Evolutionary conservation across 2,888 invertebrate genomes (phyloP).

Genomic region (Aleiodes testaceus): DNA sequence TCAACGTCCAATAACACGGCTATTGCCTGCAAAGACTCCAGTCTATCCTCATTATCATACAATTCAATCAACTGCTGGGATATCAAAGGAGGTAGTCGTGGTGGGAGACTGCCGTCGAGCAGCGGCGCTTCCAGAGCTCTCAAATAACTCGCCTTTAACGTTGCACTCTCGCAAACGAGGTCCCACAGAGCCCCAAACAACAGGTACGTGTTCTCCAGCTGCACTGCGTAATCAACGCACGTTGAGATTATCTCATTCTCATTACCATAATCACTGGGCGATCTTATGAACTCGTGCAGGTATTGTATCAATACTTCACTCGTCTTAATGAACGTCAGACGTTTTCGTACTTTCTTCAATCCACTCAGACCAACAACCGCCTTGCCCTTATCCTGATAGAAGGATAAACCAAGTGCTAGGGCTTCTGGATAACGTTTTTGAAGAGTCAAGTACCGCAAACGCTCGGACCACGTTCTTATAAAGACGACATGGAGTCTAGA

Average conservation of each 20-base stretch:
- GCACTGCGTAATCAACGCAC: constrained; percentile 70
- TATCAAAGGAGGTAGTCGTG: constrained; percentile 76
- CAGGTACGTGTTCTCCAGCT: constrained; percentile 71
- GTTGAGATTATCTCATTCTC: constrained; percentile 65
- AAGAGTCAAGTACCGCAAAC: constrained; percentile 78
- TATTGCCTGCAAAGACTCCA: constrained; percentile 81
- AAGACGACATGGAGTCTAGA: constrained; percentile 75
- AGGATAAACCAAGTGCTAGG: constrained; percentile 76
- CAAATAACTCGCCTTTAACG: constrained; percentile 79
- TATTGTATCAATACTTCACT: constrained; percentile 69
- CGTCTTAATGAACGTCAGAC: constrained; percentile 72
- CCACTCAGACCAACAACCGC: constrained; percentile 77
- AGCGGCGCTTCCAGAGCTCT: constrained; percentile 80
- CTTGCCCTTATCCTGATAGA: constrained; percentile 78
- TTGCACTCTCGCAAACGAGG: constrained; percentile 75
- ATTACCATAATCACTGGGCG: constrained; percentile 56
- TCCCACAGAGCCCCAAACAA: constrained; percentile 76
- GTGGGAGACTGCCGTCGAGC: constrained; percentile 75
- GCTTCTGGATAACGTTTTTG: constrained; percentile 76
- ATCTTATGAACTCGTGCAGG: constrained; percentile 64
- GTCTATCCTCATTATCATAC: constrained; percentile 78
- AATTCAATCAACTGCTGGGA: constrained; percentile 80
- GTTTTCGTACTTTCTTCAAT: constrained; percentile 72
- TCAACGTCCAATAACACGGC: constrained; percentile 79
- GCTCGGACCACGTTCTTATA: constrained; percentile 80